phyloP scores from a whole-genome alignment of 2,888 invertebrate species.

The Noctua comes region DNA sequence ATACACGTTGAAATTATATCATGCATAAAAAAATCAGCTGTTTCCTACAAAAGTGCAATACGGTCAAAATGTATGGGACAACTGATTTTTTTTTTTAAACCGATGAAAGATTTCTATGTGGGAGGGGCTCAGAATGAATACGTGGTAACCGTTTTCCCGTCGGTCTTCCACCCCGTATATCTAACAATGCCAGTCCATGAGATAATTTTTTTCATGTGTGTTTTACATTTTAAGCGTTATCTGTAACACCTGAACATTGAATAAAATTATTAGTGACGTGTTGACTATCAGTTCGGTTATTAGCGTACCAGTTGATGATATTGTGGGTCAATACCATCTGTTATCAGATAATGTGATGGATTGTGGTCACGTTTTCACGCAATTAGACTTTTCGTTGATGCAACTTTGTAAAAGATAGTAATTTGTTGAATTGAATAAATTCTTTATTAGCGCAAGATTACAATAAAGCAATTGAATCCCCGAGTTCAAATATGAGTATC shows the following conservation, averaged over 20 bases:
- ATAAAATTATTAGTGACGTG: slow-evolving; percentile 24
- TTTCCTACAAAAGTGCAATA: no score
- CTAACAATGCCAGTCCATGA: neutral
- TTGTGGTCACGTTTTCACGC: slow-evolving; percentile 39
- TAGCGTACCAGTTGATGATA: slow-evolving; percentile 47
- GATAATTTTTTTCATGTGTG: slow-evolving; percentile 19
- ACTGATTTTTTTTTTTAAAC: no score
- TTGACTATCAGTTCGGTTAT: slow-evolving; percentile 44
- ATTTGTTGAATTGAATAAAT: neutral
- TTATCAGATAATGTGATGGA: slow-evolving; percentile 43
- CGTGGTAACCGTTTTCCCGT: no score
- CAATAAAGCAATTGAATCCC: neutral
- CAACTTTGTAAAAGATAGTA: slow-evolving; percentile 27
- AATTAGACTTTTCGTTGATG: slow-evolving; percentile 17
- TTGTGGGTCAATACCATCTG: slow-evolving; percentile 58
- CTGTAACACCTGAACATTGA: slow-evolving; percentile 31
- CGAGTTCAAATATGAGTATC: neutral
- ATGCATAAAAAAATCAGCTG: no score
- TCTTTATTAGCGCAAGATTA: neutral
- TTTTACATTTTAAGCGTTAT: slow-evolving; percentile 1
- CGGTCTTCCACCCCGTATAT: no score
- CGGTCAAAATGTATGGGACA: no score
- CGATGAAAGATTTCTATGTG: no score
- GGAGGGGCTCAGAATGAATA: no score
- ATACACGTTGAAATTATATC: no score